Base-by-base conservation (phyloP, 2,113 vertebrate genomes). In the Datnioides undecimradiatus region DNA sequence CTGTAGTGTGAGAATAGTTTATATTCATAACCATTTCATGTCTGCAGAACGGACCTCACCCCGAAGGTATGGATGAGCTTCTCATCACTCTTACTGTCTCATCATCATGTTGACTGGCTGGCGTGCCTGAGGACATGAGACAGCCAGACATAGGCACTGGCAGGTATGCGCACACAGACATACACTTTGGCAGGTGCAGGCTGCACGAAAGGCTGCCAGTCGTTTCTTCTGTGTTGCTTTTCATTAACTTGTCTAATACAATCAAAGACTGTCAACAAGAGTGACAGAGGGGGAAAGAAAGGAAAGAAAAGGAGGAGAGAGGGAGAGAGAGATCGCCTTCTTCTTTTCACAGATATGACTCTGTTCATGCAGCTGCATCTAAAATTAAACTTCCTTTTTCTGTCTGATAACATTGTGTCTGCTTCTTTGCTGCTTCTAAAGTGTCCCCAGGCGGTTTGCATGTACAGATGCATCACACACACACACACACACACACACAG, bases 191-290 rank as follows among this genome's bases (percentile, higher is more conserved):
- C 92, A 91, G 90, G 90, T 91, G 92, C 73, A 76, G 87, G 76
- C 80, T 84, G 79, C 73, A 68, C 11, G 57, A 55, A 70, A 69
- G 27, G 67, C 86, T 74, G 78, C 43, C 75, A 86, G 86, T 88
- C 52, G 66, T 73, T 79, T 88, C 81, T 82, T 74, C 80, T 62
- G 69, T 88, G 85, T 83, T 89, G 89, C 90, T 90, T 92, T 93
- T 93, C 89, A 92, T 91, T 91, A 91, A 89, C 87, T 88, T 91
- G 92, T 93, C 92, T 87, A 65, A 82, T 85, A 58, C 76, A 91
- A 91, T 91, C 90, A 92, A 90, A 90, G 90, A 86, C 80, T 91
- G 90, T 91, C 90, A 93, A 81, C 69, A 71, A 59, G 90, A 88
- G 74, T 89, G 84, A 88, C 83, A 80, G 76, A 76, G 38, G 33